Percentiles rank a stretch among this genome's conserved stretches.
Evolutionary conservation across 1,140 invertebrate species (phyloP).

Genomic region (Diabrotica undecimpunctata): DNA sequence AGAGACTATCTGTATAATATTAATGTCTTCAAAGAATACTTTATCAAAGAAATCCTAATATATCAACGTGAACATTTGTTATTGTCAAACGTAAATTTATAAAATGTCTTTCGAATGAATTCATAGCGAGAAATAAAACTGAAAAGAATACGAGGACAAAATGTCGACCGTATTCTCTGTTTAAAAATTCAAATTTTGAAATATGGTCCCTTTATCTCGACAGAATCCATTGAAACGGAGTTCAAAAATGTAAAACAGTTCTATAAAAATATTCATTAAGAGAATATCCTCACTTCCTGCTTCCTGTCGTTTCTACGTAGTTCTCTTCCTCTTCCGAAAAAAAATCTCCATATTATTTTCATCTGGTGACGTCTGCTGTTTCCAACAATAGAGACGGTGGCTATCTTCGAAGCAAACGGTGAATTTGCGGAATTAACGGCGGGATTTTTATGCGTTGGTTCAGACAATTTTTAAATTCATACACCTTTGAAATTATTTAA

Average conservation of each 20-base stretch:
- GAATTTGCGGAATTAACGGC: slow-evolving; percentile 5
- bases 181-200: slow-evolving; percentile 4
- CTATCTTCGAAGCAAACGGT: slow-evolving; percentile 6
- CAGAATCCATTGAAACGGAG: slow-evolving; percentile 27
- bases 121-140: too few relatives aligned
- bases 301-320: slow-evolving; percentile 37
- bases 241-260: slow-evolving; percentile 36
- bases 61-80: too few relatives aligned
- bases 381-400: slow-evolving; percentile 7
- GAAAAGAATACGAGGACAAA: too few relatives aligned
- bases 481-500: too few relatives aligned
- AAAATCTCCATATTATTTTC: slow-evolving; percentile 35
- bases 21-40: too few relatives aligned
- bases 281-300: slow-evolving; percentile 38
- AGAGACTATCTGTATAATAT: too few relatives aligned
- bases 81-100: too few relatives aligned
- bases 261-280: slow-evolving; percentile 39
- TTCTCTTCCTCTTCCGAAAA: slow-evolving; percentile 28
- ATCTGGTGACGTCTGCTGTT: slow-evolving; percentile 34
- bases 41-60: too few relatives aligned
- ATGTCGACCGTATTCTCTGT: too few relatives aligned
- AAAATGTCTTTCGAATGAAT: too few relatives aligned
- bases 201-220: slow-evolving; percentile 12
- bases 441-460: not conserved
- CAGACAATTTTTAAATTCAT: too few relatives aligned